Evolutionary conservation across 2,888 invertebrate species (phyloP), one percentile per base, ranked within the genome.

Genomic region (Brachypterus glaber): DNA sequence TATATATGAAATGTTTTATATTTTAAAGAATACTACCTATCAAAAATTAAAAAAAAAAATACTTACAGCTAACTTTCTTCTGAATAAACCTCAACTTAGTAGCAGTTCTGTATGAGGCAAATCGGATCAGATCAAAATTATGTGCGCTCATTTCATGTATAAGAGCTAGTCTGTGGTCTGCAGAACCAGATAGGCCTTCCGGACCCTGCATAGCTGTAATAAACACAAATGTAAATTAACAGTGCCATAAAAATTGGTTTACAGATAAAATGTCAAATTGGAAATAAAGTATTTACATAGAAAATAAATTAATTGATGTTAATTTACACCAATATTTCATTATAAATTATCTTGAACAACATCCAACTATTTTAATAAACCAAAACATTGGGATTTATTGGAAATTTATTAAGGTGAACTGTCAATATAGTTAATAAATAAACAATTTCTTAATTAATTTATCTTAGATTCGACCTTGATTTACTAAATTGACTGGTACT

Each of bases 71-170:
- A 54, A 93, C 92, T 69, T 93, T 93, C 68, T 93, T 96, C 70
- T 98, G 97, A 44, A 97, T 90, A 69, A 93, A 97, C 54, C 96
- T 76, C 38, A 98, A 74, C 67, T 98, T 98, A 61, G 91, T 93
- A 5, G 97, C 96, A 3, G 96, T 96, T 48, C 97, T 78, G 67
- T 98, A 98, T 2, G 96, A 95, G 30, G 97, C 92, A 68, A 98
- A 97, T 55, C 96, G 77, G 58, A 97, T 97, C 46, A 88, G 79
- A 68, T 97, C 96, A 63, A 89, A 96, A 66, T 91, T 89, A 65
- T 92, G 90, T 52, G 86, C 77, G 48, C 88, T 76, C 78, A 89
- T 80, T 67, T 89, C 89, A 61, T 88, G 87, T 47, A 85, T 68
- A 39, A 89, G 72, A 55, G 82, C 82, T 41, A 87, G 74, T 42